Evolutionary conservation across 2,113 vertebrate genomes (phyloP), one percentile per base, ranked within the genome.

Genomic region (Chaetodon auriga): DNA sequence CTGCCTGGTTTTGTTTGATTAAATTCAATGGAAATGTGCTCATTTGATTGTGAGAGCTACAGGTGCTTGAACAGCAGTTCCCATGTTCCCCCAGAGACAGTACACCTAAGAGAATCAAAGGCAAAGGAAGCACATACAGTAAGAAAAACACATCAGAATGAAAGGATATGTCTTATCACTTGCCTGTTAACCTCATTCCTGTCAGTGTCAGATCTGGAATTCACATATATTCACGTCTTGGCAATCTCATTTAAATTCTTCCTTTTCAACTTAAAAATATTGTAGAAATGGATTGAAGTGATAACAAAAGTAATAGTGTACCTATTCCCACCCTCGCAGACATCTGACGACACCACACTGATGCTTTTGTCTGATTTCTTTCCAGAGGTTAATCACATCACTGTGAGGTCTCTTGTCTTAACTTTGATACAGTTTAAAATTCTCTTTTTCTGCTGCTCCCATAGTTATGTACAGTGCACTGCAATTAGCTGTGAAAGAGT

Each of bases 51-150:
- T 51, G 5, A 41, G 46, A 51, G 45, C 54, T 35, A 51, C 45
- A 51, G 68, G 30, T 48, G 78, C 68, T 73, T 53, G n/a, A 69
- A 54, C 41, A 61, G 63, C 30, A 8, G 53, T 49, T 48, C 18
- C 45, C n/a, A 11, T 38, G 78, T 46, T 55, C n/a, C 62, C 62
- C 60, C 35, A 35, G 66, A 64, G 79, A 65, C 71, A 1, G 16
- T 10, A 58, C 53, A 53, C 13, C 71, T 72, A 55, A 19, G 58
- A 55, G 30, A 76, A 76, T 70, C 58, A 63, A 85, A 84, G 48
- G 68, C 68, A 72, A 57, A 71, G 53, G 25, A 61, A 49, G 5
- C 41, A 36, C 63, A 43, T 57, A 10, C n/a, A 23, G 21, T 46
- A 57, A 77, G 62, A 69, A 80, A 73, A 30, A 35, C 13, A 57